These are phyloP conservation scores for Parascotia fuliginaria DNA, from an alignment of 2,888 invertebrate genomes.

Conservation along the genomic window DNA sequence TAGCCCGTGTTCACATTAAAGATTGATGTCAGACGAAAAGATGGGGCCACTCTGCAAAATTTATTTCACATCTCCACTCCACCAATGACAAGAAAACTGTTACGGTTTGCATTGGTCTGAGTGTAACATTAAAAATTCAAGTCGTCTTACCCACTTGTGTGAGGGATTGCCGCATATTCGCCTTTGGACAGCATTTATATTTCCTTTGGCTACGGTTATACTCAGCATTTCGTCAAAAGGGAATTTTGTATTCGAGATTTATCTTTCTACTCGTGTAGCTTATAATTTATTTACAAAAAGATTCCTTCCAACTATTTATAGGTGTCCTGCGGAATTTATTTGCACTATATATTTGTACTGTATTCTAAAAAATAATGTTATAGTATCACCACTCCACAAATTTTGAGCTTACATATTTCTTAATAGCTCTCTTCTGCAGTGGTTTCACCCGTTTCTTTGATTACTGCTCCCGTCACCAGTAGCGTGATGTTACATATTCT, in stretches of 20 bases:
- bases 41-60: constrained; percentile 86
- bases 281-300: constrained; percentile 40
- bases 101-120: constrained; percentile 86
- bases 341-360: background rate
- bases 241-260: constrained; percentile 56
- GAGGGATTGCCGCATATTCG: constrained; percentile 85
- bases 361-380: background rate
- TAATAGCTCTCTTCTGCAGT: no score
- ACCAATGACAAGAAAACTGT: constrained; percentile 86
- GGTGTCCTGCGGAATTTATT: constrained; percentile 8
- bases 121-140: constrained; percentile 86
- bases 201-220: constrained; percentile 77
- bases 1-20: constrained; percentile 81
- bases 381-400: no score
- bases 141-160: constrained; percentile 85
- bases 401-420: no score
- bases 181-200: constrained; percentile 85
- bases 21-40: constrained; percentile 84
- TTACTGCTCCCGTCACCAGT: no score
- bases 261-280: constrained; percentile 45
- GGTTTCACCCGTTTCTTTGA: no score
- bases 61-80: constrained; percentile 85
- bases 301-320: constrained; percentile 24
- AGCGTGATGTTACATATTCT: no score
- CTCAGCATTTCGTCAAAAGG: constrained; percentile 63